phyloP scores from a whole-genome alignment of 92 coral and sea anemone genomes.

The Porites lobata region DNA sequence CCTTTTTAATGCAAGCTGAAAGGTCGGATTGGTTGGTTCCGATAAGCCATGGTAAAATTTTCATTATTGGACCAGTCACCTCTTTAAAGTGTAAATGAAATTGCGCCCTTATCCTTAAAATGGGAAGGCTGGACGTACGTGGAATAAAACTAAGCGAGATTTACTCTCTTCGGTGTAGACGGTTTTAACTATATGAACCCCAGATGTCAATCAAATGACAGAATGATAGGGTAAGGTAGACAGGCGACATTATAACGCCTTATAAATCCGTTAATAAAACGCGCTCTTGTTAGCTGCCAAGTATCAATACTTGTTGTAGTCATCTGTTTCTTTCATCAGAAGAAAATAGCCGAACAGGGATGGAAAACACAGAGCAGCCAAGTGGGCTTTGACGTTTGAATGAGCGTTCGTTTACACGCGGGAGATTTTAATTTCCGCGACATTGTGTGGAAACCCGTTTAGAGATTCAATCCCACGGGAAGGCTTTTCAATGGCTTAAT shows the following conservation, averaged over 20 bases:
- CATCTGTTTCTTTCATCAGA: conserved; percentile 23
- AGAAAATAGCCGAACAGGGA: conserved; percentile 45
- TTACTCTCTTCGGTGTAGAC: neutral
- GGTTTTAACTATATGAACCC: conserved; percentile 32
- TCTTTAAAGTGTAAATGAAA: no score
- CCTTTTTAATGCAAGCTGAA: no score
- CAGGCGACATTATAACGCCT: conserved; percentile 31
- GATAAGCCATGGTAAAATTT: no score
- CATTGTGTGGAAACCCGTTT: conserved; percentile 55
- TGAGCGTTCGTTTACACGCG: conserved; percentile 56
- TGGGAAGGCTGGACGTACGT: neutral
- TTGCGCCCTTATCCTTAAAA: neutral
- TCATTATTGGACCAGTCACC: no score
- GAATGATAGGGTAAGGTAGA: conserved; percentile 10
- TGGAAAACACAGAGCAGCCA: conserved; percentile 46
- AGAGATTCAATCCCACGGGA: conserved; percentile 62
- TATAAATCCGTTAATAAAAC: conserved; percentile 40
- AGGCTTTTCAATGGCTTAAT: conserved; percentile 52
- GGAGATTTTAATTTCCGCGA: conserved; percentile 62
- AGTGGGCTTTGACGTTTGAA: conserved; percentile 53
- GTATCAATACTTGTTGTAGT: conserved; percentile 36
- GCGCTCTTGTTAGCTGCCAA: conserved; percentile 47
- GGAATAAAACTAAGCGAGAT: neutral
- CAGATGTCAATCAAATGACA: conserved; percentile 29
- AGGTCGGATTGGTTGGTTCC: no score